Conservation (phyloP, 2,113 vertebrate genomes). For the Neopipo cinnamomea region DNA sequence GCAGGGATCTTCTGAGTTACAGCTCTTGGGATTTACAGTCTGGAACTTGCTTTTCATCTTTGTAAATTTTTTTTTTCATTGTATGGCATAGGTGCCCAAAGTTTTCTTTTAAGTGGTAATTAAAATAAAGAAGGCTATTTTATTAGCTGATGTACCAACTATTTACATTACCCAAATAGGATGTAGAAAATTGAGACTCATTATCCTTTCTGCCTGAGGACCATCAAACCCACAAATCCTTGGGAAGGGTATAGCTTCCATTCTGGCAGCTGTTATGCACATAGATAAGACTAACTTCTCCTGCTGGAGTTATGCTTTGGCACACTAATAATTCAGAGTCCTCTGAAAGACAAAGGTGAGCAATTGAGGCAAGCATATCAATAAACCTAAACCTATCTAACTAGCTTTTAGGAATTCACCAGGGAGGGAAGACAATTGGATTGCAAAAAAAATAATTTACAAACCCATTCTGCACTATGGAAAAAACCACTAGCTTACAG, state of each 20-base stretch:
- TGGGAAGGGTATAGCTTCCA: neutral
- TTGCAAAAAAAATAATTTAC: neutral
- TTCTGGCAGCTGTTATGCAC: neutral
- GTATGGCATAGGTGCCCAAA: neutral
- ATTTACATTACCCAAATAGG: neutral
- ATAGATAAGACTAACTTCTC: neutral
- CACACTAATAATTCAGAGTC: neutral
- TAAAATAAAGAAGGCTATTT: neutral
- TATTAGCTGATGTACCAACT: neutral
- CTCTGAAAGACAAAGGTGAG: neutral
- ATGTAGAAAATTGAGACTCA: neutral
- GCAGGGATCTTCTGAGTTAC: neutral
- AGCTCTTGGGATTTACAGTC: neutral
- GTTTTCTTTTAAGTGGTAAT: neutral
- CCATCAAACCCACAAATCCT: neutral
- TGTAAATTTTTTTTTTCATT: neutral
- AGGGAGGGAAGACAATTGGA: neutral
- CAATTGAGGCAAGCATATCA: neutral
- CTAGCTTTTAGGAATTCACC: neutral
- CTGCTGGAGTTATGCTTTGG: neutral
- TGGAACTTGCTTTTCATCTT: neutral
- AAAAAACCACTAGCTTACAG: neutral
- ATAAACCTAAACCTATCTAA: neutral
- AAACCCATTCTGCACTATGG: neutral
- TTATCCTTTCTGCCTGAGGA: neutral